Evolutionary conservation across 2,113 vertebrate genomes (phyloP).

Genomic region (Eleginops maclovinus): DNA sequence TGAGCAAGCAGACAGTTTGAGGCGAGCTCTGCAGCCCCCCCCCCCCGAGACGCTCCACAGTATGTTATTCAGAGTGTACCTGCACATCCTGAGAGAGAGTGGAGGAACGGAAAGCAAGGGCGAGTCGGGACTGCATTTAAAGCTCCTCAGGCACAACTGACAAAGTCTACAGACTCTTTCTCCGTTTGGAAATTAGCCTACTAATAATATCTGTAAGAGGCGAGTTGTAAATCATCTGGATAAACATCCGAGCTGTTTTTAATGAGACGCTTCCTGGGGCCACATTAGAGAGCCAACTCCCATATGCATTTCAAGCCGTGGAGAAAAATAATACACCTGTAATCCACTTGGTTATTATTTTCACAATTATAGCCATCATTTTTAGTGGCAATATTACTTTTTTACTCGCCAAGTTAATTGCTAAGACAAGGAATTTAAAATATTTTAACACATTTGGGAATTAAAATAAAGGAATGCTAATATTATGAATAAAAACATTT

Average conservation of each 20-base stretch:
- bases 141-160: conserved; percentile 63
- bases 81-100: conserved; percentile 28
- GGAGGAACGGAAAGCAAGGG: conserved; percentile 21
- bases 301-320: not conserved
- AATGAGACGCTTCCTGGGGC: not conserved
- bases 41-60: conserved; percentile 36
- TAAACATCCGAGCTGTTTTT: conserved; percentile 16
- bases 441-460: not conserved
- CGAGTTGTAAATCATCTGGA: conserved; percentile 21
- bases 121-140: conserved; percentile 55
- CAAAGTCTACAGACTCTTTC: conserved; percentile 22
- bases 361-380: too few relatives aligned
- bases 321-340: not conserved
- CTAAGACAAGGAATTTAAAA: not conserved
- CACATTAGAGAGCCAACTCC: conserved; percentile 7
- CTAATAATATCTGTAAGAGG: not conserved
- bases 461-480: not conserved
- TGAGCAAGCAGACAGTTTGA: conserved; percentile 53
- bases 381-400: not conserved
- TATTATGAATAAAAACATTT: too few relatives aligned
- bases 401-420: not conserved
- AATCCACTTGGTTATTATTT: too few relatives aligned
- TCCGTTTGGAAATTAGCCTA: conserved; percentile 18
- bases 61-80: conserved; percentile 35
- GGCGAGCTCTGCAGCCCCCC: conserved; percentile 48